phyloP scores from a whole-genome alignment of 2,113 vertebrate species.

The Anolis sagrei region DNA sequence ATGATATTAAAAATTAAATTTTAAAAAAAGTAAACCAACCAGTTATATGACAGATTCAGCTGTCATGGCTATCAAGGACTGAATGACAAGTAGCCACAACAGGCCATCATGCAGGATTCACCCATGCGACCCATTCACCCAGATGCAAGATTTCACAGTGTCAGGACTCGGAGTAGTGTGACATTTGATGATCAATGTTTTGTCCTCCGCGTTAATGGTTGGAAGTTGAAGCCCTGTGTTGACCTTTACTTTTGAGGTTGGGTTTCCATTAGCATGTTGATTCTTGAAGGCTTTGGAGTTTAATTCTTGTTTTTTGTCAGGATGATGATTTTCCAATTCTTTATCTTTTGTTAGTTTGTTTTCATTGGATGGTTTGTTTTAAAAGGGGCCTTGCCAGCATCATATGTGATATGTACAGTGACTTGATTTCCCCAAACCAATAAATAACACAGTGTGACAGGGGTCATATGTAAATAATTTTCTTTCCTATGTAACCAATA shows the following conservation, averaged over 20 bases:
- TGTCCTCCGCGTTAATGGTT: slow-evolving; percentile 80
- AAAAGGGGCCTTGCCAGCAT: slow-evolving; percentile 81
- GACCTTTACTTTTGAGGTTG: slow-evolving; percentile 39
- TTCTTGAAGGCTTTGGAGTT: slow-evolving; percentile 74
- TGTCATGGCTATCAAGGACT: slow-evolving; percentile 75
- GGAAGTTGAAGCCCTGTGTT: slow-evolving; percentile 72
- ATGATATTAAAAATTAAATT: slow-evolving; percentile 82
- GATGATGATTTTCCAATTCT: slow-evolving; percentile 52
- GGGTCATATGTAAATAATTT: slow-evolving; percentile 66
- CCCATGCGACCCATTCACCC: slow-evolving; percentile 72
- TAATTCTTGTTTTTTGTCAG: slow-evolving; percentile 36
- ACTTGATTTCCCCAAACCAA: slow-evolving; percentile 74
- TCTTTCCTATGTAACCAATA: slow-evolving; percentile 74
- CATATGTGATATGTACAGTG: slow-evolving; percentile 79
- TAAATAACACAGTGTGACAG: slow-evolving; percentile 63
- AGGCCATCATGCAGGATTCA: slow-evolving; percentile 76
- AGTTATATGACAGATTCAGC: slow-evolving; percentile 80
- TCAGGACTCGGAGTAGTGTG: slow-evolving; percentile 70
- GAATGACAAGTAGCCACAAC: slow-evolving; percentile 73
- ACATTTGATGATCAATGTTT: slow-evolving; percentile 77
- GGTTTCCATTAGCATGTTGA: slow-evolving; percentile 75
- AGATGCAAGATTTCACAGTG: slow-evolving; percentile 70
- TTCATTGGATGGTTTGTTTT: slow-evolving; percentile 61
- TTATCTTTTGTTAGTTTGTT: slow-evolving; percentile 46
- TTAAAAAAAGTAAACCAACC: slow-evolving; percentile 43